A percentile compares a stretch with the other conserved stretches of the same genome.
phyloP scores from a whole-genome alignment of 2,797 vertebrate genomes.

The Gallinago stenura region DNA sequence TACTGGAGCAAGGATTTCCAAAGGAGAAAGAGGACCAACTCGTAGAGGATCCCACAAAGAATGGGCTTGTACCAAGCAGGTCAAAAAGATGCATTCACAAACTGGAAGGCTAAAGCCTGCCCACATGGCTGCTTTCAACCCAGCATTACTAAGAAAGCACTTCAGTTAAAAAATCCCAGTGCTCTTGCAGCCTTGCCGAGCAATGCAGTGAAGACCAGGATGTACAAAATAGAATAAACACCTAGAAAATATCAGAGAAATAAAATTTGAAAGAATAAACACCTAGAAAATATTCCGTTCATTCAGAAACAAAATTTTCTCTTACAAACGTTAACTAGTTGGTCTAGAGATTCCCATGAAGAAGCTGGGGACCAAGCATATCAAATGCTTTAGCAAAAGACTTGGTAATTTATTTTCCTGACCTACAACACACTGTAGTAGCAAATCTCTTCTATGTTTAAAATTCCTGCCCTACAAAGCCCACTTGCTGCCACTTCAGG shows the following conservation, averaged over 20 bases:
- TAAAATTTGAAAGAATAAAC: not conserved
- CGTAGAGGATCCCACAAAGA: not conserved
- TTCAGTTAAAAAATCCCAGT: accelerated
- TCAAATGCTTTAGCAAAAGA: not conserved
- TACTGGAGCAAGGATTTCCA: not conserved
- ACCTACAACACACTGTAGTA: not conserved
- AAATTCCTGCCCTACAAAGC: not conserved
- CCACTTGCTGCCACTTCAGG: not conserved
- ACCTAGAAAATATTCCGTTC: not conserved
- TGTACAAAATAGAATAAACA: not conserved
- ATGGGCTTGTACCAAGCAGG: not conserved
- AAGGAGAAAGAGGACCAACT: not conserved
- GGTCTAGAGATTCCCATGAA: not conserved
- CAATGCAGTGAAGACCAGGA: not conserved
- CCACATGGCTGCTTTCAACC: not conserved
- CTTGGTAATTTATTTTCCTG: not conserved
- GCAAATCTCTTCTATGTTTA: not conserved
- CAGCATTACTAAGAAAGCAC: not conserved
- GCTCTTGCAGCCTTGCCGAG: not conserved
- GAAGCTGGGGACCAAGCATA: not conserved
- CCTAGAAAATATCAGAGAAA: not conserved
- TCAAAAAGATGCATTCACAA: not conserved
- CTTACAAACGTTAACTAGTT: not conserved
- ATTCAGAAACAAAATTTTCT: not conserved
- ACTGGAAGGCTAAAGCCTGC: not conserved